Base-by-base conservation (phyloP, 2,888 invertebrate genomes). In the Mellilla xanthometata region DNA sequence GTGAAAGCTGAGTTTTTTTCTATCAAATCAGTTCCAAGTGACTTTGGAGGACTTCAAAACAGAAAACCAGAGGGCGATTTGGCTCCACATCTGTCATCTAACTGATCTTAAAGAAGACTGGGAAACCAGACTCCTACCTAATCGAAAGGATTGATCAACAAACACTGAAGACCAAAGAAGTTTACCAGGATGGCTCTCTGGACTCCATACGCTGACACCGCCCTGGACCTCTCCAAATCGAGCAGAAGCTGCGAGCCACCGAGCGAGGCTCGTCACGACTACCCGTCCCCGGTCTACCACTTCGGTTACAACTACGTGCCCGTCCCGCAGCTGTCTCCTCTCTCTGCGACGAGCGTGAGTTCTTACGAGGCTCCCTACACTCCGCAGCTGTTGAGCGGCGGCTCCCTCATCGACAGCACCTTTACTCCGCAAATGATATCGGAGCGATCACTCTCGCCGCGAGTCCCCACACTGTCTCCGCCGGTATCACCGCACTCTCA, bases 181-280 rank as follows among this genome's bases (percentile, higher is more conserved):
- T 6, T 1, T 19, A 19, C 6, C 4, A 22, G 3, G 13, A 84
- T 83, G 83, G 68, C 82, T 49, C 64, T 85, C 15, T 83, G 83
- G 84, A 81, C 76, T n/a, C 84, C 84, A 1, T 84, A 82, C 68
- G 74, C 67, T 9, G 74, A 75, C 32, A 33, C 58, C 3, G 70
- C 76, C 5, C 33, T 82, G 48, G 82, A 84, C 42, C 55, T 83
- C 28, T 60, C 72, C n/a, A 76, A 74, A 46, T 27, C 57, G 0
- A 41, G 61, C 2, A 60, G 52, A 54, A 49, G 56, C 4, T 2
- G 2, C 7, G 24, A 24, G 8, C 2, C 15, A 19, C 15, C 15
- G 2, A 1, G 4, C 1, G 15, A 5, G 3, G 15, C 3, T 5
- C 6, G 55, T 22, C 45, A 31, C 24, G 31, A 39, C 19, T 43